phyloP scores from a whole-genome alignment of 2,797 vertebrate species.

The Delichon dasypus region DNA sequence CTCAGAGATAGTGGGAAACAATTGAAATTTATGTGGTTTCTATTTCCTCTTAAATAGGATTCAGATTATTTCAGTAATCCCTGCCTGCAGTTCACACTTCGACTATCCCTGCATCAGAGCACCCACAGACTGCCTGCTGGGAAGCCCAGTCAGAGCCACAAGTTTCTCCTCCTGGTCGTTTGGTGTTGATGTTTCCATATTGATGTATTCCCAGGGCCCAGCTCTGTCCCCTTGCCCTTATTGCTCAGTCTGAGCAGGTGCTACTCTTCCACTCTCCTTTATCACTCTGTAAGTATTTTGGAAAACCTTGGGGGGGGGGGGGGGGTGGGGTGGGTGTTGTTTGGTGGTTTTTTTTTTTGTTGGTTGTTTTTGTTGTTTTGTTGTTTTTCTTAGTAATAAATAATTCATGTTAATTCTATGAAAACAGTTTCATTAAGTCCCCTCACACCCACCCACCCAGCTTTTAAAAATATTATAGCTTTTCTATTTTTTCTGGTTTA shows the following conservation, averaged over 20 bases:
- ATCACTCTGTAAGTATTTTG: neutral
- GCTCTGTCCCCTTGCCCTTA: neutral
- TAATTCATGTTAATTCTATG: neutral
- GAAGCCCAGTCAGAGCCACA: rapidly evolving
- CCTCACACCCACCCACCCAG: rapidly evolving
- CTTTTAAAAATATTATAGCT: neutral
- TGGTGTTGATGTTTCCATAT: rapidly evolving
- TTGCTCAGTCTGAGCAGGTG: neutral
- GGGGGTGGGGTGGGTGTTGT: too few relatives aligned
- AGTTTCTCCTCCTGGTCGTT: neutral
- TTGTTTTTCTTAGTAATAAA: neutral
- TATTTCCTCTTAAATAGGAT: neutral
- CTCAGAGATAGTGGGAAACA: neutral
- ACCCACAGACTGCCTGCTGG: rapidly evolving
- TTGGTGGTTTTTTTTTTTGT: neutral
- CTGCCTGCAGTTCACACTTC: rapidly evolving
- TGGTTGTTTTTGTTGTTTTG: too few relatives aligned
- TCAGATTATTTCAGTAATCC: neutral
- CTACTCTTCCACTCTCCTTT: neutral
- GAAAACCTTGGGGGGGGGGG: neutral
- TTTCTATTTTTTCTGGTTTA: neutral
- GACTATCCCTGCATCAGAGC: too few relatives aligned
- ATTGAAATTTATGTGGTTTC: neutral
- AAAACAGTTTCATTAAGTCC: neutral
- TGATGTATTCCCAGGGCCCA: neutral